Conservation (phyloP, 2,797 vertebrate genomes). For the Notolabrus celidotus region DNA sequence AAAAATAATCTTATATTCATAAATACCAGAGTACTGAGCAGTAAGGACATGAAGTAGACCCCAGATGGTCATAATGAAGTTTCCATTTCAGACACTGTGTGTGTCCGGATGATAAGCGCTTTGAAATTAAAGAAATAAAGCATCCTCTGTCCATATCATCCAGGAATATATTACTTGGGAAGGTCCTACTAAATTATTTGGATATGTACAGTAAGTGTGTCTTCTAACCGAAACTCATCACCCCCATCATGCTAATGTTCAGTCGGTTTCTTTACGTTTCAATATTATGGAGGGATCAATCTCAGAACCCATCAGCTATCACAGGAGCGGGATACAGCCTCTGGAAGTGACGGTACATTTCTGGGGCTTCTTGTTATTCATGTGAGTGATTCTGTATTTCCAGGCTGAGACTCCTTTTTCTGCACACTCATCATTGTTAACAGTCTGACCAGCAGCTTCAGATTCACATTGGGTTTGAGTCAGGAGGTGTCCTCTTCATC, state of each 20-base stretch:
- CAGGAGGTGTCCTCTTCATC: too few relatives aligned
- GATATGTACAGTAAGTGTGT: neutral
- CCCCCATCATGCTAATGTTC: constrained; percentile 8
- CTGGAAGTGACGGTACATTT: neutral
- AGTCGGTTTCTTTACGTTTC: constrained; percentile 8
- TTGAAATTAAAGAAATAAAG: constrained; percentile 58
- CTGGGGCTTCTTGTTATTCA: neutral
- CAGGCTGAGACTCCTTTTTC: neutral
- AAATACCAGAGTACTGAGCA: constrained; percentile 34
- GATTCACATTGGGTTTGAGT: too few relatives aligned
- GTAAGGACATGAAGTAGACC: constrained; percentile 30
- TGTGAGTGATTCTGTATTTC: neutral
- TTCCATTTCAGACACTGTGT: constrained; percentile 45
- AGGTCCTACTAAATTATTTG: constrained; percentile 31
- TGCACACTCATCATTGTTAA: neutral
- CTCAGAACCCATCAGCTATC: neutral
- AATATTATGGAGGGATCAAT: constrained; percentile 3
- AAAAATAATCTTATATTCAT: constrained; percentile 35
- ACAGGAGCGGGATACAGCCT: neutral
- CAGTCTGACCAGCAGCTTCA: neutral
- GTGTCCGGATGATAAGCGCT: constrained; percentile 26
- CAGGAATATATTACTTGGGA: constrained; percentile 7
- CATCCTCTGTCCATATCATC: constrained; percentile 18
- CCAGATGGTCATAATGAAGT: constrained; percentile 43
- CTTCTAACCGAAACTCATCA: constrained; percentile 8